Percentiles rank a stretch among this genome's conserved stretches.
phyloP scores from a whole-genome alignment of 2,113 vertebrate species.

The Dromaius novaehollandiae region DNA sequence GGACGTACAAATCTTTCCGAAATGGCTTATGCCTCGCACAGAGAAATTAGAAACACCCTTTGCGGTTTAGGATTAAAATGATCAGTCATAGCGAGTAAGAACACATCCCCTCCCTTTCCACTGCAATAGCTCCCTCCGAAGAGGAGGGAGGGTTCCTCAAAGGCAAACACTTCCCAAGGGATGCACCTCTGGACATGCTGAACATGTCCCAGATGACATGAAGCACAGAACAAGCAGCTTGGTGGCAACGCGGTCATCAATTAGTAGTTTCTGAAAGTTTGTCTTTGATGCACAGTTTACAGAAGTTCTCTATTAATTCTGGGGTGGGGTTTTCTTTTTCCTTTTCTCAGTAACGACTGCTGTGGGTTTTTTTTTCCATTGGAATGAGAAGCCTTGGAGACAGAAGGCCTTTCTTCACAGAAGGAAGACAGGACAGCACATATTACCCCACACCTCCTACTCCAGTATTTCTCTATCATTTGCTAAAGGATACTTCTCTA shows the following conservation, averaged over 20 bases:
- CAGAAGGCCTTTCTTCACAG: not conserved
- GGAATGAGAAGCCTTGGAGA: not conserved
- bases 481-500: not conserved
- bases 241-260: not conserved
- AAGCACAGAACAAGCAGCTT: not conserved
- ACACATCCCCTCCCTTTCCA: not conserved
- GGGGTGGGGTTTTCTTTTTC: not conserved
- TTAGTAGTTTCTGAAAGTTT: not conserved
- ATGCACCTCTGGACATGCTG: not conserved
- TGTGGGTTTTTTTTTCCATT: not conserved
- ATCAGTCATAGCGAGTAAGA: rapidly evolving
- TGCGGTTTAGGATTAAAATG: not conserved
- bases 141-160: not conserved
- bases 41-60: rapidly evolving
- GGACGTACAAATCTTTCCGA: not conserved
- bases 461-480: not conserved
- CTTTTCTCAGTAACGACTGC: not conserved
- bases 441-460: not conserved
- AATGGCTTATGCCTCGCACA: rapidly evolving
- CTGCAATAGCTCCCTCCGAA: not conserved
- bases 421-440: not conserved
- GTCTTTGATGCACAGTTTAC: not conserved
- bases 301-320: not conserved
- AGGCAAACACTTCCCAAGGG: not conserved
- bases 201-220: not conserved